Evolutionary conservation across 2,113 vertebrate genomes (phyloP), one percentile per base, ranked within the genome.

Genomic region (Cepphus grylle): DNA sequence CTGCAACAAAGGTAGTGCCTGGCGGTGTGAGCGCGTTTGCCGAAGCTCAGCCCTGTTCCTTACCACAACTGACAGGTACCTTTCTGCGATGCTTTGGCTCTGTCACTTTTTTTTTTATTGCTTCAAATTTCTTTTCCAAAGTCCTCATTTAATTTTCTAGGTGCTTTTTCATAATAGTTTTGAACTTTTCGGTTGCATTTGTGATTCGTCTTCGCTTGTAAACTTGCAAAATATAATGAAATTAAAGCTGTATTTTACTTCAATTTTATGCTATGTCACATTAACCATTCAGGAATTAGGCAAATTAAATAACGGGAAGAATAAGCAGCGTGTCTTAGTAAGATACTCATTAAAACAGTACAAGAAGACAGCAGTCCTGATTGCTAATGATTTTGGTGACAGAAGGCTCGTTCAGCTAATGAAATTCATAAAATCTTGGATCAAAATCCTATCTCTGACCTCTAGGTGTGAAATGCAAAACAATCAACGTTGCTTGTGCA

Each of bases 381-480:
- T 93, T 95, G 52, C 94, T 95, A 90, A 96, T 83, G 88, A 62
- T 87, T 96, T 58, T 72, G 81, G 91, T 91, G 89, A 95, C 94
- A 95, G 96, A 95, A 97, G 95, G 89, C 88, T 95, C 53, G 30
- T 84, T 94, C 91, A 91, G 3, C 89, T 97, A 94, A 97, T 93
- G 84, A 95, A 93, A 97, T 97, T 72, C 94, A 90, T 93, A 89
- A 94, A 91, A 91, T 85, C 91, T 95, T 97, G 95, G 96, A 92
- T 96, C 80, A 36, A 6, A 95, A 89, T 94, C 77, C 83, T 79
- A 21, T 88, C 93, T 94, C 73, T 97, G 91, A 95, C 96, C 88
- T 97, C 97, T 96, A 94, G 96, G 93, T 94, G 95, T 95, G 94
- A 96, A 96, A 95, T 94, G 66, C 93, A 94, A 59, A 96, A 34